A percentile compares a stretch with the other conserved stretches of the same genome.
These are phyloP conservation scores for Penaeus japonicus DNA, from an alignment of 1,140 invertebrate genomes.

Conservation along the genomic window DNA sequence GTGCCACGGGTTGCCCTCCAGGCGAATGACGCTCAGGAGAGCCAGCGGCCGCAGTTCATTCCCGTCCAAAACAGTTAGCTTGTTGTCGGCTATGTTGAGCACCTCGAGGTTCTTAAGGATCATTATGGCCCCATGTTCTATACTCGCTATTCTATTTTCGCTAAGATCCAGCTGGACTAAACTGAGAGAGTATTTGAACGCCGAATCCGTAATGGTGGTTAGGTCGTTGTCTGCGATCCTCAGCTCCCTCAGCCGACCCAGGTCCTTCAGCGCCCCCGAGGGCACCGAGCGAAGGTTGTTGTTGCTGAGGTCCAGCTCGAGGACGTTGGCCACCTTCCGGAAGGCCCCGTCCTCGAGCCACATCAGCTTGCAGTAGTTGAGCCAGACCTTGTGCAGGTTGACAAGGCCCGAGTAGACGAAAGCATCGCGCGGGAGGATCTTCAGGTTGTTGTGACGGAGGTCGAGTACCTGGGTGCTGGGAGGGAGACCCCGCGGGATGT, in stretches of 20 bases:
- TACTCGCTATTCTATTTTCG: constrained; percentile 72
- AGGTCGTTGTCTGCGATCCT: constrained; percentile 78
- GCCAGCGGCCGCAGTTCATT: constrained; percentile 73
- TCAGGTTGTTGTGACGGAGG: constrained; percentile 84
- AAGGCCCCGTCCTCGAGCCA: constrained; percentile 85
- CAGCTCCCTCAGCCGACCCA: constrained; percentile 77
- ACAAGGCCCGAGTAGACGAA: constrained; percentile 80
- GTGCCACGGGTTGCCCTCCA: constrained; percentile 83
- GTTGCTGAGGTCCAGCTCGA: constrained; percentile 80
- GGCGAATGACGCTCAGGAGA: constrained; percentile 76
- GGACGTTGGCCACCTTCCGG: constrained; percentile 82
- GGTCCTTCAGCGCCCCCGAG: constrained; percentile 73
- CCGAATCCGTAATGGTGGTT: constrained; percentile 72
- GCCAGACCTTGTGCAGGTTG: constrained; percentile 85
- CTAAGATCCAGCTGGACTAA: constrained; percentile 78
- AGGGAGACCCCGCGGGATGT: constrained; percentile 4
- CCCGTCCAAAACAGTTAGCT: constrained; percentile 71
- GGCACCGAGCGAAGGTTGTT: constrained; percentile 76
- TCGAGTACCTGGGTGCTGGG: constrained; percentile 77
- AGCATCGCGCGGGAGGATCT: constrained; percentile 79
- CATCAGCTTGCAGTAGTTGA: constrained; percentile 74
- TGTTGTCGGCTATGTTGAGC: constrained; percentile 80
- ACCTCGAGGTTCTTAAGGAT: constrained; percentile 77
- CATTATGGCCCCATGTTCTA: constrained; percentile 75
- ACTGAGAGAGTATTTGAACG: constrained; percentile 74